Evolutionary conservation across 2,888 invertebrate genomes (phyloP).

Genomic region (Parnassius mnemosyne): DNA sequence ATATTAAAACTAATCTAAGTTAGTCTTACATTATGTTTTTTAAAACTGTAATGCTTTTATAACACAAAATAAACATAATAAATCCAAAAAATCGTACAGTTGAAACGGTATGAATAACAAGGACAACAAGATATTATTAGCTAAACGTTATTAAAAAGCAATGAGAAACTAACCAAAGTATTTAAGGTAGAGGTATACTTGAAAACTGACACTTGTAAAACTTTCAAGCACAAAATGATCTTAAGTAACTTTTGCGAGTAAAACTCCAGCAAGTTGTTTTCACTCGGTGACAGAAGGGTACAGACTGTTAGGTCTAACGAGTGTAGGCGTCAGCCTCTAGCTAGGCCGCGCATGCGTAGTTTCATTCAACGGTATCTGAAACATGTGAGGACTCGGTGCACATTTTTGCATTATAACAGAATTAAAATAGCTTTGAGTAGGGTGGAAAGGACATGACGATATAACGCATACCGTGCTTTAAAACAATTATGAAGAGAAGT

Average conservation of each 20-base stretch:
- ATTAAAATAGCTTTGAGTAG: conserved; percentile 14
- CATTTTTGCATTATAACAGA: conserved; percentile 26
- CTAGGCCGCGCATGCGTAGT: conserved; percentile 33
- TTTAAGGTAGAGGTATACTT: background rate
- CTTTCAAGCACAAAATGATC: background rate
- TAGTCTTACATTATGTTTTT: no score
- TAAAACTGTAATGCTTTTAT: no score
- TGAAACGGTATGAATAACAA: no score
- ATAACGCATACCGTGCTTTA: background rate
- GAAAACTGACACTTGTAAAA: background rate
- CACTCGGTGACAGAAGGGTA: conserved; percentile 14
- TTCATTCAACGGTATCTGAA: conserved; percentile 15
- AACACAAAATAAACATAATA: no score
- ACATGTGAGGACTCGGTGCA: conserved; percentile 26
- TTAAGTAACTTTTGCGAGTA: conserved; percentile 4
- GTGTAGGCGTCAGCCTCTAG: conserved; percentile 25
- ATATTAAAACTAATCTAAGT: no score
- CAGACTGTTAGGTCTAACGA: conserved; percentile 20
- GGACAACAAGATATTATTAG: no score
- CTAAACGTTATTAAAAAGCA: background rate
- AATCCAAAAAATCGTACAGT: no score
- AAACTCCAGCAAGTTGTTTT: background rate
- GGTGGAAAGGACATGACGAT: background rate
- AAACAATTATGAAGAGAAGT: no score
- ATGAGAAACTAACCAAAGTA: background rate